These are phyloP conservation scores for Agrenia bidenticulata DNA, from an alignment of 2,888 invertebrate species.

Conservation along the genomic window DNA sequence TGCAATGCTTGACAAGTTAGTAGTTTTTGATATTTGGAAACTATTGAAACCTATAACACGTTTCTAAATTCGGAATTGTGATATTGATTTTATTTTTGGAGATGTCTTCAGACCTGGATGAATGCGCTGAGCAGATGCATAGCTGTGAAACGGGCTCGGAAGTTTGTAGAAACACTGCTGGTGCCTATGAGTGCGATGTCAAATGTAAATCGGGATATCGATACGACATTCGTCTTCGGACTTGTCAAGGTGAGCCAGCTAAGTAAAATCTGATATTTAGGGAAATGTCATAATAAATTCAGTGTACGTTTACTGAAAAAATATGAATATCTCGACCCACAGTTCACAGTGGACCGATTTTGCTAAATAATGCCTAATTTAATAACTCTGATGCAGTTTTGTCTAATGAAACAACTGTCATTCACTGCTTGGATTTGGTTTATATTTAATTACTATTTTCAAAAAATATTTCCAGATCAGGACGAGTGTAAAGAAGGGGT, in stretches of 20 bases:
- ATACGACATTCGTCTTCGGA: slow-evolving; percentile 44
- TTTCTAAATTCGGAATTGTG: neutral
- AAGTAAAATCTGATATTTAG: no score
- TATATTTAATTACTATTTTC: no score
- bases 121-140: slow-evolving; percentile 64
- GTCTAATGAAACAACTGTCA: no score
- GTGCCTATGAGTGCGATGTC: slow-evolving; percentile 58
- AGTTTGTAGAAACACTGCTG: slow-evolving; percentile 59
- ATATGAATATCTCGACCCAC: no score
- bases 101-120: slow-evolving; percentile 64
- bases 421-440: no score
- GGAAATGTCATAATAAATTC: no score
- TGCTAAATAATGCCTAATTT: no score
- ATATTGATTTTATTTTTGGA: slow-evolving; percentile 5
- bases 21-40: neutral
- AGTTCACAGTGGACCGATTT: no score
- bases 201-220: slow-evolving; percentile 47
- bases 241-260: slow-evolving; percentile 52
- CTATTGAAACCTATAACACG: neutral
- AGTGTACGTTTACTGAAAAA: no score
- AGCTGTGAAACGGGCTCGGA: slow-evolving; percentile 55
- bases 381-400: no score
- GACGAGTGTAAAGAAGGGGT: slow-evolving; percentile 31
- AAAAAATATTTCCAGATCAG: no score
- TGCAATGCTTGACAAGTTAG: neutral